Evolutionary conservation across 2,113 vertebrate species (phyloP), one percentile per base, ranked within the genome.

Genomic region (Syrmaticus mikado): DNA sequence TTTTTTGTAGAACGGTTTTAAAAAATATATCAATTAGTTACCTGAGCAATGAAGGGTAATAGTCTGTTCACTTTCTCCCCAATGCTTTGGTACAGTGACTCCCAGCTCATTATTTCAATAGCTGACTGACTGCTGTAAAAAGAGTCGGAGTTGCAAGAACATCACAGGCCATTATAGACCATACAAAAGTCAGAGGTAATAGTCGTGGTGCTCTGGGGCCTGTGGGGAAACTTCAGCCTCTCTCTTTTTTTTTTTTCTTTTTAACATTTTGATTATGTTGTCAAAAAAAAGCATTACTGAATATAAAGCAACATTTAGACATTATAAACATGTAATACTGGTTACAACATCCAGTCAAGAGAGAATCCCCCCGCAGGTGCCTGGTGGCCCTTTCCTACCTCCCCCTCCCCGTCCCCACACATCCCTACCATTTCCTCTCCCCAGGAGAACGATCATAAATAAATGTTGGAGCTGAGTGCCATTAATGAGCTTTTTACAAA

Each of bases 1-100:
- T 27, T 66, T 85, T 78, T 77, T 82, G 50, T 90, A 92, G 73
- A 82, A 93, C 1, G 2, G 46, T 89, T 95, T 96, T 94, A 38
- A 96, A 97, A 97, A 95, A 90, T 67, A 45, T 43, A 94, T 94
- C 85, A 83, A 71, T 93, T 36, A 50, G 45, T 95, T 96, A 97
- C 97, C 97, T 97, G 97, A 97, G 97, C 92, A 96, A 74, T 96
- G 87, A 89, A 95, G 95, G 94, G 94, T 93, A 92, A 96, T 50
- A 94, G 74, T 90, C 85, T 82, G 15, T 53, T 60, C 1, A 3
- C 38, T 88, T 73, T 91, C 53, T 86, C 89, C 80, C 82, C 92
- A 92, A 10, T 95, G 88, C 93, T 97, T 97, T 97, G 96, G 96
- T 97, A 78, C 48, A 85, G 78, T 89, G 93, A 75, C 91, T 91